These are phyloP conservation scores for Ectemnius lituratus DNA, from an alignment of 2,888 invertebrate genomes.

Conservation along the genomic window DNA sequence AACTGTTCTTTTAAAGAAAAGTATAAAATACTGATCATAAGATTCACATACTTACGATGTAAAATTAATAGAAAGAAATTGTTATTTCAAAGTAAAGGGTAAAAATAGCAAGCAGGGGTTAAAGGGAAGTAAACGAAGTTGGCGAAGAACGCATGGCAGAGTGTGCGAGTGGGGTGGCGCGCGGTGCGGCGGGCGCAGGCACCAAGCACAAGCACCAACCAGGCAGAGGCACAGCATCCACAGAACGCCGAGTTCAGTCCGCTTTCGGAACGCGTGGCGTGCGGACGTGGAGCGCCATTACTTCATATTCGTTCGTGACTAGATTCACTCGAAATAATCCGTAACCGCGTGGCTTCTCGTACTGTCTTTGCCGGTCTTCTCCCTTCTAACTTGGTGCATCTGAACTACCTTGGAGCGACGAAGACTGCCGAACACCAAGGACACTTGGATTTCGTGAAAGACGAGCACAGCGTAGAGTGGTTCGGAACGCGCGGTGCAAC, in stretches of 20 bases:
- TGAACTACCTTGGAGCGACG: too few relatives aligned
- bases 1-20: not conserved
- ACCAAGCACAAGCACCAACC: conserved; percentile 32
- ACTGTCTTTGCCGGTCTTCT: not conserved
- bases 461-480: too few relatives aligned
- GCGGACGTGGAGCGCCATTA: not conserved
- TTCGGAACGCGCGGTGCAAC: not conserved
- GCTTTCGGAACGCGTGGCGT: conserved; percentile 54
- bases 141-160: not conserved
- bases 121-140: too few relatives aligned
- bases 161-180: conserved; percentile 34
- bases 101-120: too few relatives aligned
- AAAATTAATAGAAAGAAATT: not conserved
- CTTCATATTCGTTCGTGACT: not conserved
- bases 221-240: conserved; percentile 56
- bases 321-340: conserved; percentile 6
- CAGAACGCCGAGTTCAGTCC: conserved; percentile 49
- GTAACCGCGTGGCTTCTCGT: conserved; percentile 37
- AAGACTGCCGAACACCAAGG: too few relatives aligned
- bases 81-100: too few relatives aligned
- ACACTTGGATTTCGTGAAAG: too few relatives aligned
- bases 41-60: not conserved
- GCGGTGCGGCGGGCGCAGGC: conserved; percentile 35
- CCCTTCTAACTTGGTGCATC: not conserved
- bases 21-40: not conserved